phyloP scores from a whole-genome alignment of 2,113 vertebrate species.

The Sterrhoptilus dennistouni region DNA sequence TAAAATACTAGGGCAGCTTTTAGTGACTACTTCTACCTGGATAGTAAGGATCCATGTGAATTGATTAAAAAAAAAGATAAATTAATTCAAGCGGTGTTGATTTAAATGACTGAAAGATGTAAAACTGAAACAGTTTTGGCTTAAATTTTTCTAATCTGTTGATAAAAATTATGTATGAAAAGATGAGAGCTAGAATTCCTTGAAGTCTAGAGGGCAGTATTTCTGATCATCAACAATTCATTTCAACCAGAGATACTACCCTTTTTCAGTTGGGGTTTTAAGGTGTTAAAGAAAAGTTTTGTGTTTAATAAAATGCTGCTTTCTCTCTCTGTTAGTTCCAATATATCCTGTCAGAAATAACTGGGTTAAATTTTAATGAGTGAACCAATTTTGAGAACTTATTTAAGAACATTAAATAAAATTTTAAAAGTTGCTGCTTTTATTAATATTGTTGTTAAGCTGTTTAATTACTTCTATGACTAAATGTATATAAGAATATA shows the following conservation, averaged over 20 bases:
- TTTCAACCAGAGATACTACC: not conserved
- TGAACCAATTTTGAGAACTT: not conserved
- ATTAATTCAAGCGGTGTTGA: not conserved
- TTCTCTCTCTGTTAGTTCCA: not conserved
- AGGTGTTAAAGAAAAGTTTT: not conserved
- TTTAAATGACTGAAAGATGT: not conserved
- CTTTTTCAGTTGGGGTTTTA: not conserved
- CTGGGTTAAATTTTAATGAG: not conserved
- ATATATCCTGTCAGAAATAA: not conserved
- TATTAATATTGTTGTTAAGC: not conserved
- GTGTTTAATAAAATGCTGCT: not conserved
- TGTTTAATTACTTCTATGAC: not conserved
- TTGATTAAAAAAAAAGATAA: not conserved
- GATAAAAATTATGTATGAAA: not conserved
- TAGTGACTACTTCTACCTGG: not conserved
- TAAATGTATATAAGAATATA: not conserved
- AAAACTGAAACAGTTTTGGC: not conserved
- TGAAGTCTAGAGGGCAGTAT: not conserved
- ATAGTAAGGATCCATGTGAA: not conserved
- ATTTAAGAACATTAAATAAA: not conserved
- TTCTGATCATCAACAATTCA: not conserved
- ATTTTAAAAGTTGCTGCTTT: not conserved
- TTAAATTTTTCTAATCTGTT: not conserved
- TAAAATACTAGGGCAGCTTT: not conserved
- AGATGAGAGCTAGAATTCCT: not conserved